Base-by-base conservation (phyloP, 2,797 vertebrate genomes). In the Poecilia wingei region DNA sequence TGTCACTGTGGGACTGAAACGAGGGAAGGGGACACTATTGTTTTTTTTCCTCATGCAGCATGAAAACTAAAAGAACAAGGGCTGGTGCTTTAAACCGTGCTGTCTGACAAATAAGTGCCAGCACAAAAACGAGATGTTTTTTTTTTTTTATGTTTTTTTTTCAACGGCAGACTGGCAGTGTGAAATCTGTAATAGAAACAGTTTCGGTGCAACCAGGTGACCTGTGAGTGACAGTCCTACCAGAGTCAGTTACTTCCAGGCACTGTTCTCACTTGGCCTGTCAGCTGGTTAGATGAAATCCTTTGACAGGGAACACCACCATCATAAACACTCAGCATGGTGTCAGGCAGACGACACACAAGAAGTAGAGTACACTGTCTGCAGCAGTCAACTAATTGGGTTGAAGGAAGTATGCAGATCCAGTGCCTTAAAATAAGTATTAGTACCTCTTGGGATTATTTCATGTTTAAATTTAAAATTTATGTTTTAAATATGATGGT, bases 211-310 rank as follows among this genome's bases (percentile, higher is more conserved):
- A 73, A 84, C 84, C 68, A 77, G 75, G 83, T 75, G 87, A 90
- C 89, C 90, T 81, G 85, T 45, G 79, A 83, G 79, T 84, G 85
- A 90, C 85, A 84, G 82, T 36, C 47, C 74, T 70, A 79, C 75
- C 87, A 78, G 75, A 86, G 83, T 79, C 73, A 70, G 86, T 90
- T 82, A 84, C 83, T 78, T 76, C 74, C 86, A 89, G 86, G 78
- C 83, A 83, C 82, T 84, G 83, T 77, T 87, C 80, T 75, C 82
- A 81, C 33, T 82, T 25, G 9, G 61, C 84, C 77, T 87, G 88
- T 84, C 86, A 88, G 69, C 83, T 84, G 80, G 45, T 33, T 59
- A 90, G 77, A 88, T 41, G 25, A 88, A 76, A 77, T 70, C 41
- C 68, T 85, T 77, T 77, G 81, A 83, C 76, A 76, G 72, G 39